Evolutionary conservation across 1,140 invertebrate genomes (phyloP), one percentile per base, ranked within the genome.

Genomic region (Drosophila pandora): DNA sequence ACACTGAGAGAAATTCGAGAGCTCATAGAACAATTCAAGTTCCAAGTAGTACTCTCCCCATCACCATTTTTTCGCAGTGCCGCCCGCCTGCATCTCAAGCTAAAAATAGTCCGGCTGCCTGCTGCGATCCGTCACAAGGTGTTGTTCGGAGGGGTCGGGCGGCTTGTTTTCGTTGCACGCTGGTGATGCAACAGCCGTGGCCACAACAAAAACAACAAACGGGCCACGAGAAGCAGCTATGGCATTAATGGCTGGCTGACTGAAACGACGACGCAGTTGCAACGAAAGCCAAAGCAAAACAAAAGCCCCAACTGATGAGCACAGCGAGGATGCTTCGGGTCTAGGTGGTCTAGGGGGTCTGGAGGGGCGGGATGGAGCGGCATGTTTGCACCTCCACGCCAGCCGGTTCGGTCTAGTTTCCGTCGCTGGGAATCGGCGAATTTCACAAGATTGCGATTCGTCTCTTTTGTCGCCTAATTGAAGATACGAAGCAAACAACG

Each of bases 141-240:
- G 59, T 30, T 43, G 53, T 58, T 47, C n/a, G 47, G 13, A 12
- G 28, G 50, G 32, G 23, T 45, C 12, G 8, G 28, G 50, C 61
- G 25, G 57, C 53, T 61, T 53, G 39, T 76, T 72, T 75, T 17
- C 60, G 54, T 58, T 56, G 60, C 62, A 73, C 53, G 62, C 37
- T 71, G 82, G 76, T 85, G 82, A 85, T 85, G 81, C 81, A 87
- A 82, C 82, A 79, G 77, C 77, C 69, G 67, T 61, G 67, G 45
- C 50, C 64, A 37, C 70, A 62, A 58, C 49, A 62, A 59, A 45
- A 64, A 49, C 55, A 77, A 52, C 43, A 58, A 34, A 28, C 22
- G 41, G 39, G 53, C 47, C 17, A 28, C 25, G 7, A 28, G 25
- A 28, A 28, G 25, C 25, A 28, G 25, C 25, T 6, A 7, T 28